Evolutionary conservation across 2,797 vertebrate species (phyloP), one percentile per base, ranked within the genome.

Genomic region (Girardinus metallicus): DNA sequence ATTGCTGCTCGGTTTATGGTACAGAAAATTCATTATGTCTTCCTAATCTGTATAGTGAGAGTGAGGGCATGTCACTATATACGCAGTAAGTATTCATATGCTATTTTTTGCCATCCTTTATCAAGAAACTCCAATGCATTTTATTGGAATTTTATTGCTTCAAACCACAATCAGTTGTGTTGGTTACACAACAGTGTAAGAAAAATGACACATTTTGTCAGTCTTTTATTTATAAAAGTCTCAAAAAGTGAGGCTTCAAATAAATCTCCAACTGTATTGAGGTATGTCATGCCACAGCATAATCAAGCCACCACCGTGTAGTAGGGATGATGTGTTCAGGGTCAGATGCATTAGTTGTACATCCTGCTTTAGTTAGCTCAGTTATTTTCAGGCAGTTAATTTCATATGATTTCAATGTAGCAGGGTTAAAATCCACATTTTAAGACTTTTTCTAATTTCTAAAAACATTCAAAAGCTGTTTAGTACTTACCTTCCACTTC

Each of bases 61-160:
- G 3, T 70, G 39, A 43, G 21, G 5, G 34, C 8, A 43, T 43
- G 39, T 43, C 21, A 43, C 12, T 41, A 43, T n/a, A 5, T 41
- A n/a, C 0, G 13, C 66, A 13, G 1, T 5, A 66, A 23, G 18
- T 70, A n/a, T 43, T 70, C 11, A 70, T 43, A 43, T n/a, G 11
- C 36, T 39, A 21, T 4, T 39, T 66, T 62, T 23, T 66, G 31
- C 34, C 1, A 8, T 66, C 9, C 12, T 23, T 39, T 3, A 66
- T 23, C 6, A 16, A 62, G 15, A 62, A 62, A 62, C 10, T 21
- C 36, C 3, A 18, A 41, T 68, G 4, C 36, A 23, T 68, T 53
- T 68, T 68, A 57, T 57, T 57, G n/a, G n/a, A 23, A 57, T 57
- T 55, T n/a, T 57, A 57, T 53, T 57, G 53, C 11, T 57, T 57